Evolutionary conservation across 2,113 vertebrate species (phyloP).

Genomic region (Poeciliopsis prolifica): DNA sequence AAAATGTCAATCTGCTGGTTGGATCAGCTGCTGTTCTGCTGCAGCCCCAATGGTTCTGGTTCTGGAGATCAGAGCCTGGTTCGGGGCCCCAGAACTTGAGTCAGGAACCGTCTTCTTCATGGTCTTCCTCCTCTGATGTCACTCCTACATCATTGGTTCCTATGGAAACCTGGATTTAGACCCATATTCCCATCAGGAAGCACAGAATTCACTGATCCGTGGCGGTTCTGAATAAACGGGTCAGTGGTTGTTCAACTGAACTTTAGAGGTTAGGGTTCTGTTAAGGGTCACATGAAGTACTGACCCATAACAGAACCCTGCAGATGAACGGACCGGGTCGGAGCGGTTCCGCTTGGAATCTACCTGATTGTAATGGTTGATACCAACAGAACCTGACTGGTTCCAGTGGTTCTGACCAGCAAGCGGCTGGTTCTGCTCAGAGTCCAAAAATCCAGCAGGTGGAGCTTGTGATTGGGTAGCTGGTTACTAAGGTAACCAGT

Average conservation of each 20-base stretch:
- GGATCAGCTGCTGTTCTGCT: neutral
- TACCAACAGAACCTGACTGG: neutral
- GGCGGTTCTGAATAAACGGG: no score
- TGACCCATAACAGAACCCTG: neutral
- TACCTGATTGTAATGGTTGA: neutral
- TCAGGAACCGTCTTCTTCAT: neutral
- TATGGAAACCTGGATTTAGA: neutral
- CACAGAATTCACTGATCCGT: no score
- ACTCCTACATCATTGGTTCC: no score
- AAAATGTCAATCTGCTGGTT: slow-evolving; percentile 3
- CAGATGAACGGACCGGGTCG: neutral
- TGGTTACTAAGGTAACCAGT: no score
- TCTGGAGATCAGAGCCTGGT: neutral
- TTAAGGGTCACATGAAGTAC: neutral
- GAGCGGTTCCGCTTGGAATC: neutral
- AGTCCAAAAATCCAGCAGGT: neutral
- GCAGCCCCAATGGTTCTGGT: neutral
- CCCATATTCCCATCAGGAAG: neutral
- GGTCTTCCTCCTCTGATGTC: no score
- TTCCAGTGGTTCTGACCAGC: neutral
- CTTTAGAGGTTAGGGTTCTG: no score
- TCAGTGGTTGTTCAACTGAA: no score
- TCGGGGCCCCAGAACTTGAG: neutral
- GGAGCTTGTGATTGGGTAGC: neutral
- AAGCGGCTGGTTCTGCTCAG: neutral